Evolutionary conservation across 2,797 vertebrate genomes (phyloP).

Genomic region (Pelodytes ibericus): DNA sequence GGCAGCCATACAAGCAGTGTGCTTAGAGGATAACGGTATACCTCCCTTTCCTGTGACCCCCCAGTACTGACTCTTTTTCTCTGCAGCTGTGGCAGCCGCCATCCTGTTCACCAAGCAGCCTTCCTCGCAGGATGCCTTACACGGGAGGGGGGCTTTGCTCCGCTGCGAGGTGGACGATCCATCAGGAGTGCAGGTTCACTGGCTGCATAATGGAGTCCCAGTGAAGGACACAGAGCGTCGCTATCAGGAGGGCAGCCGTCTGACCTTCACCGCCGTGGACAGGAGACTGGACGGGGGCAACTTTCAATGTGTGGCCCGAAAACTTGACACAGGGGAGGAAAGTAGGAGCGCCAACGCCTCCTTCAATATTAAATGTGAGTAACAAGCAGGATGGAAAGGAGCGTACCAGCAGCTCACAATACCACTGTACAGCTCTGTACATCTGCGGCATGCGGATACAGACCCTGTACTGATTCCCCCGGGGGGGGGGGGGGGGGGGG

Average conservation of each 20-base stretch:
- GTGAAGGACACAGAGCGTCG: conserved; percentile 79
- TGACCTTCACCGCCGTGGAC: conserved; percentile 87
- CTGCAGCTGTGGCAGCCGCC: conserved; percentile 71
- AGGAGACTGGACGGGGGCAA: conserved; percentile 81
- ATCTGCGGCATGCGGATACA: too few species aligned
- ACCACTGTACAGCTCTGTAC: too few species aligned
- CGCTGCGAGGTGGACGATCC: conserved; percentile 89
- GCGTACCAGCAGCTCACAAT: too few species aligned
- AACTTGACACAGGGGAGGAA: conserved; percentile 70
- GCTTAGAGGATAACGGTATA: too few species aligned
- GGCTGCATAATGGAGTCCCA: conserved; percentile 78
- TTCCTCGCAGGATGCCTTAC: conserved; percentile 93
- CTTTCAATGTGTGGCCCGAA: conserved; percentile 84
- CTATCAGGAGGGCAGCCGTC: conserved; percentile 87
- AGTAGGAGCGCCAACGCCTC: conserved; percentile 82
- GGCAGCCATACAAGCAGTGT: too few species aligned
- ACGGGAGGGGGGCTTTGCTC: conserved; percentile 92
- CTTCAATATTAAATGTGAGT: conserved; percentile 98
- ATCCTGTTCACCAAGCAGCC: conserved; percentile 93
- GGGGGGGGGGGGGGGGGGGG: too few species aligned
- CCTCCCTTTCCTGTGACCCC: too few species aligned
- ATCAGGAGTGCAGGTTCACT: conserved; percentile 68
- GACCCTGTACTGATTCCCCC: too few species aligned
- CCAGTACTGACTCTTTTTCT: conserved; percentile 11
- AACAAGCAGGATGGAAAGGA: not conserved